These are phyloP conservation scores for Phthorimaea operculella DNA, from an alignment of 1,140 invertebrate species.

Conservation along the genomic window DNA sequence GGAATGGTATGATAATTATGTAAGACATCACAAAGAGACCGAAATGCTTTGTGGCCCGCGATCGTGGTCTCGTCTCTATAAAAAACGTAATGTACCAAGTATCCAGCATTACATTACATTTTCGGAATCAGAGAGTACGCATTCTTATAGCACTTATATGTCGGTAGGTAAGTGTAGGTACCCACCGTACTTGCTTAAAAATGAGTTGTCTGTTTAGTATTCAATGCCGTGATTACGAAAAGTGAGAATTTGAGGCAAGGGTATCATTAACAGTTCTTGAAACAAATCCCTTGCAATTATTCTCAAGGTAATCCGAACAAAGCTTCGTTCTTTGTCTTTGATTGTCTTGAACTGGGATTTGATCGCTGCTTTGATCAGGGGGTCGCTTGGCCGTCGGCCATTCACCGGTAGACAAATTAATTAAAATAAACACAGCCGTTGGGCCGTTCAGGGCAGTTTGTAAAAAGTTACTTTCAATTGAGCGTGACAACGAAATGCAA, in stretches of 20 bases:
- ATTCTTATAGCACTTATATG: too few relatives aligned
- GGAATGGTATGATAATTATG: conserved; percentile 21
- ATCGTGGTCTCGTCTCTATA: not conserved
- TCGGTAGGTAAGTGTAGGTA: not conserved
- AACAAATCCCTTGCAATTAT: not conserved
- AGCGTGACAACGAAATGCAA: not conserved
- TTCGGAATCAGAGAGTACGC: too few relatives aligned
- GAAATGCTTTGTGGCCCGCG: not conserved
- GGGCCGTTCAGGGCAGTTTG: not conserved
- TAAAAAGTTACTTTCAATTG: not conserved
- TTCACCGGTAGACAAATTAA: conserved; percentile 4
- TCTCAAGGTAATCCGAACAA: conserved; percentile 2
- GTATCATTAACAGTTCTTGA: not conserved
- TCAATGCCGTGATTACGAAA: too few relatives aligned
- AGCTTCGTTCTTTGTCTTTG: conserved; percentile 3
- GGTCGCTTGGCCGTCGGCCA: not conserved
- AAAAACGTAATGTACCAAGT: not conserved
- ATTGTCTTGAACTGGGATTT: not conserved
- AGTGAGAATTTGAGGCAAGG: too few relatives aligned
- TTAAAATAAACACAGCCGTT: not conserved
- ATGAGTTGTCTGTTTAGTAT: too few relatives aligned
- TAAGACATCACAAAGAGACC: conserved; percentile 13
- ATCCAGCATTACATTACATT: too few relatives aligned
- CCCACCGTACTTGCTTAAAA: too few relatives aligned
- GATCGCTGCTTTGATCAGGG: not conserved